Conservation (phyloP, 2,888 invertebrate genomes). For the Brachylomia viminalis region DNA sequence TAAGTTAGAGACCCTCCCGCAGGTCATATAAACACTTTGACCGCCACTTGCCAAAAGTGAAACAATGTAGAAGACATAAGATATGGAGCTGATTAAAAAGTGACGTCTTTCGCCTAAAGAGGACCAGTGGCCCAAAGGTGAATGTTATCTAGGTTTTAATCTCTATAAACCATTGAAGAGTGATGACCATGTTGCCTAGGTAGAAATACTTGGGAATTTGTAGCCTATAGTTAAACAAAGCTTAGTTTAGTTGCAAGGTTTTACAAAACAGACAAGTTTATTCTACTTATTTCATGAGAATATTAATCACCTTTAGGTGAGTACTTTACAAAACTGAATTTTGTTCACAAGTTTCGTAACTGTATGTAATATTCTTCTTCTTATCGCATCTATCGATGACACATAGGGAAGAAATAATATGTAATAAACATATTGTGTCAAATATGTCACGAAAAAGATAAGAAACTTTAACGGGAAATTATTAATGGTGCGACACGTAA, state of each 20-base stretch:
- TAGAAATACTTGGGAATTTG: background rate
- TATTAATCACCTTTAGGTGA: background rate
- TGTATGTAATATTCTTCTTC: background rate
- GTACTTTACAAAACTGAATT: background rate
- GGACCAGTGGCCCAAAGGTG: background rate
- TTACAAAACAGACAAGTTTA: constrained; percentile 5
- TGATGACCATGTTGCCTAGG: constrained; percentile 9
- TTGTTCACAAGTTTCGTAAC: background rate
- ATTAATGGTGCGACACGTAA: constrained; percentile 21
- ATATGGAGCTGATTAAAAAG: constrained; percentile 19
- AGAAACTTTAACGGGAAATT: constrained; percentile 13
- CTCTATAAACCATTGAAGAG: constrained; percentile 19
- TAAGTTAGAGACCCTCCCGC: background rate
- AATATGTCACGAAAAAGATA: constrained; percentile 15
- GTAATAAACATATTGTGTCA: background rate
- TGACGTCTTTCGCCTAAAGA: background rate
- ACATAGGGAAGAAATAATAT: background rate
- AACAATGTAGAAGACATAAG: constrained; percentile 12
- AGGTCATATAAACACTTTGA: background rate
- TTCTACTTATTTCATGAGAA: constrained; percentile 1
- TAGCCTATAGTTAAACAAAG: constrained; percentile 21
- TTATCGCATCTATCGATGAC: background rate
- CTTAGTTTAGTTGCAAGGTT: constrained; percentile 30
- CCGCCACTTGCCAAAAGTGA: background rate
- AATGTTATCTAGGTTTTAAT: constrained; percentile 16